Conservation (phyloP, 30 jellyfish, hydroid and myxozoan genomes). For the Hydractinia symbiolongicarpus region DNA sequence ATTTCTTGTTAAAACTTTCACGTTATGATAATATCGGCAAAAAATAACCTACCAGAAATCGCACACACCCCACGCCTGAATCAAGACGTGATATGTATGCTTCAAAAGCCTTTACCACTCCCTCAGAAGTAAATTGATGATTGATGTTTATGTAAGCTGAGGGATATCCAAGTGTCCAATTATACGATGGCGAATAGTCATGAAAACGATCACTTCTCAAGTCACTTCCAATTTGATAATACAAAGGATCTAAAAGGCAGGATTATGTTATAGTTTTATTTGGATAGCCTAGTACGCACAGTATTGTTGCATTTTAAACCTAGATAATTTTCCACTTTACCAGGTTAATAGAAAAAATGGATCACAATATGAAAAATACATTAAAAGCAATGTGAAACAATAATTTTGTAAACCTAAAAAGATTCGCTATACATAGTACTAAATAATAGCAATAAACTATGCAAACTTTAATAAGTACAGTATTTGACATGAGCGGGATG, state of each 20-base stretch:
- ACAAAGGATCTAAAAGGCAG: conserved; percentile 51
- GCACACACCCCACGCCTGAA: too few species aligned
- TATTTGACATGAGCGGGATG: too few species aligned
- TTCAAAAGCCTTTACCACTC: conserved; percentile 57
- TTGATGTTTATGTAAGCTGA: conserved; percentile 45
- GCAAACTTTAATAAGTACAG: too few species aligned
- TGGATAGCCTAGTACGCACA: background rate
- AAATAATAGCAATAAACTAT: too few species aligned
- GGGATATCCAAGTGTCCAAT: conserved; percentile 1
- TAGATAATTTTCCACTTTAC: background rate
- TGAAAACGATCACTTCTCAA: conserved; percentile 54
- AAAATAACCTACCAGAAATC: too few species aligned
- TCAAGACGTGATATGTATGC: conserved; percentile 28
- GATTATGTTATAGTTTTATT: background rate
- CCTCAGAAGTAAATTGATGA: conserved; percentile 47
- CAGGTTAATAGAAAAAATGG: too few species aligned
- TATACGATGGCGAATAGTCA: conserved; percentile 30
- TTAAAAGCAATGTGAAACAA: background rate
- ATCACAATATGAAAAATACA: background rate
- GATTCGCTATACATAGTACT: too few species aligned
- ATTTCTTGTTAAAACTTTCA: too few species aligned
- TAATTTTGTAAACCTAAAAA: background rate
- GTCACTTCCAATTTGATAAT: conserved; percentile 51
- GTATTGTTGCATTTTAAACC: background rate
- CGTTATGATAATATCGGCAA: too few species aligned